Conservation (phyloP, 2,888 invertebrate species). For the Sialis fuliginosa region DNA sequence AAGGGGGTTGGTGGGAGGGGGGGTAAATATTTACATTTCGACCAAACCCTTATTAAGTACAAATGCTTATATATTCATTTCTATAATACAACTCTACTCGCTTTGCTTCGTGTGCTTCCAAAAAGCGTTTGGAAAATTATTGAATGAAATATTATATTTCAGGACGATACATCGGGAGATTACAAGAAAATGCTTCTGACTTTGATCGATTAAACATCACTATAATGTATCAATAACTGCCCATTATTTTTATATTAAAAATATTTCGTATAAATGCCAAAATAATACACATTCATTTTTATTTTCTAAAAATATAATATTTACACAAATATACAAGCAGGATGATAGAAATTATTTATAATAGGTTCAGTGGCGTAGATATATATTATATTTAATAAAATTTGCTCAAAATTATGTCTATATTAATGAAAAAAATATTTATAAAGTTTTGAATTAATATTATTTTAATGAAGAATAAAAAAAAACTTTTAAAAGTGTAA, state of each 20-base stretch:
- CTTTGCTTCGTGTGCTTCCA: slow-evolving; percentile 1
- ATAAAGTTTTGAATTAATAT: too few relatives aligned
- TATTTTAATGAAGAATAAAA: too few relatives aligned
- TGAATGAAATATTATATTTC: slow-evolving; percentile 26
- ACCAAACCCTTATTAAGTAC: slow-evolving; percentile 2
- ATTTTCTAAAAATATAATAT: neutral
- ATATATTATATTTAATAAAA: neutral
- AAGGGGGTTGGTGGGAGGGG: too few relatives aligned
- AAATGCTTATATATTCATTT: neutral
- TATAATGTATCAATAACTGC: too few relatives aligned
- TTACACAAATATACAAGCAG: slow-evolving; percentile 9
- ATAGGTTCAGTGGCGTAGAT: neutral
- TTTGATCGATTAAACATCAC: slow-evolving; percentile 44
- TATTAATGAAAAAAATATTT: too few relatives aligned
- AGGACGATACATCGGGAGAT: slow-evolving; percentile 87
- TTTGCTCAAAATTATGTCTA: too few relatives aligned
- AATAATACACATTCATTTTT: neutral
- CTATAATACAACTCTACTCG: too few relatives aligned
- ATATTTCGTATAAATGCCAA: slow-evolving; percentile 6
- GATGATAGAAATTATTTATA: too few relatives aligned
- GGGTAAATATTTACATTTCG: slow-evolving; percentile 12
- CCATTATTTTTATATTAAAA: slow-evolving; percentile 1
- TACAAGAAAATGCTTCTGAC: slow-evolving; percentile 82
- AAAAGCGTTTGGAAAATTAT: neutral
- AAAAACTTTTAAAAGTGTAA: too few relatives aligned